Percentiles rank a stretch among this genome's conserved stretches.
phyloP scores from a whole-genome alignment of 2,797 vertebrate genomes.

The Coranthus polyacanthus region DNA sequence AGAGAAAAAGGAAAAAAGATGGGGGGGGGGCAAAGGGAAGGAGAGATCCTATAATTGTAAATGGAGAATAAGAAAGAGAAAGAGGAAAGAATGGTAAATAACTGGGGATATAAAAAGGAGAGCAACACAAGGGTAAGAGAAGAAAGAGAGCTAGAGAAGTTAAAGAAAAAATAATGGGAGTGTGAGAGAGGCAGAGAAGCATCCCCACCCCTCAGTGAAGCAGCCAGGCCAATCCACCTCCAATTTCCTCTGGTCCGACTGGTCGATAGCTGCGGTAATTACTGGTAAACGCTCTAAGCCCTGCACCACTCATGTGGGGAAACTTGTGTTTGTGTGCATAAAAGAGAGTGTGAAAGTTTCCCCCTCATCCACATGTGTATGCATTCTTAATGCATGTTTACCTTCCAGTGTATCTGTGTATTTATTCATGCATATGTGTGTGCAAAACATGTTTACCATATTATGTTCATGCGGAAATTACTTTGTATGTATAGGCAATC shows the following conservation, averaged over 20 bases:
- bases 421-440: conserved; percentile 20
- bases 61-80: conserved; percentile 44
- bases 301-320: conserved; percentile 62
- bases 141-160: conserved; percentile 18
- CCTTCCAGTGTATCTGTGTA: neutral
- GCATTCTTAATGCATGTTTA: conserved; percentile 28
- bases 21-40: conserved; percentile 20
- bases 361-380: conserved; percentile 28
- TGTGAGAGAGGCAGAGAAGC: conserved; percentile 53
- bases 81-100: conserved; percentile 36
- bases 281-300: conserved; percentile 76
- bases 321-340: conserved; percentile 53
- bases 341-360: conserved; percentile 29
- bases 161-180: conserved; percentile 29
- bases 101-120: conserved; percentile 42
- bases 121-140: conserved; percentile 27
- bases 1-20: conserved; percentile 26
- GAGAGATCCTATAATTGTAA: conserved; percentile 44
- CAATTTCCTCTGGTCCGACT: conserved; percentile 81
- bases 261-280: conserved; percentile 81
- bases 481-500: conserved; percentile 13
- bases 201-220: conserved; percentile 67
- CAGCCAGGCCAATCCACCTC: conserved; percentile 78
- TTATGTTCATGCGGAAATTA: conserved; percentile 18
- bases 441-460: conserved; percentile 33